Evolutionary conservation across 1,140 invertebrate genomes (phyloP).

Genomic region (Drosophila bocqueti): DNA sequence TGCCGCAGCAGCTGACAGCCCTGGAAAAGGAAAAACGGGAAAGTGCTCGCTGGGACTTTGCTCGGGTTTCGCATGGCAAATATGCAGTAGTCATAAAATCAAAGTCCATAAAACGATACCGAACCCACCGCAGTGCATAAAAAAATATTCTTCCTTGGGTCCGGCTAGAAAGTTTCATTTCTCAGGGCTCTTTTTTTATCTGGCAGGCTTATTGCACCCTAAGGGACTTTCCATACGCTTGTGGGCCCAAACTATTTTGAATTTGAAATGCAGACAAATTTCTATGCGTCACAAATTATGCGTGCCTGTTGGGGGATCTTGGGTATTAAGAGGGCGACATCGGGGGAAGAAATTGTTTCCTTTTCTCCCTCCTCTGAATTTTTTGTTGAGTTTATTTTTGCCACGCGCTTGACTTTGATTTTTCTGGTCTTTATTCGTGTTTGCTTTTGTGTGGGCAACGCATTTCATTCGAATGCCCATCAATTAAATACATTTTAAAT

Average conservation of each 20-base stretch:
- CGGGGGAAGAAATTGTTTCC: conserved; percentile 12
- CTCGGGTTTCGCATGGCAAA: conserved; percentile 9
- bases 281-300: conserved; percentile 67
- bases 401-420: conserved; percentile 32
- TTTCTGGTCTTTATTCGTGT: conserved; percentile 2
- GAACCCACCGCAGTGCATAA: conserved; percentile 59
- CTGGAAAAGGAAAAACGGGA: conserved; percentile 12
- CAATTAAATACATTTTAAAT: conserved; percentile 4
- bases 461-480: not conserved
- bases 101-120: conserved; percentile 53
- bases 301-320: conserved; percentile 41
- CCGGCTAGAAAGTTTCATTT: conserved; percentile 43
- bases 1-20: conserved; percentile 43
- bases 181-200: conserved; percentile 24
- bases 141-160: conserved; percentile 59
- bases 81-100: conserved; percentile 64
- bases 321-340: conserved; percentile 12
- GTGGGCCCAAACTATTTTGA: conserved; percentile 61
- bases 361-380: not conserved
- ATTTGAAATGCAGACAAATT: conserved; percentile 70
- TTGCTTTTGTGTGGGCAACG: not conserved
- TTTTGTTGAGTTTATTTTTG: conserved; percentile 7
- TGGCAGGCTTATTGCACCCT: conserved; percentile 59
- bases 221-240: conserved; percentile 45
- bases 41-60: conserved; percentile 8